Conservation (phyloP, 2,888 invertebrate species). For the Thereva unica region DNA sequence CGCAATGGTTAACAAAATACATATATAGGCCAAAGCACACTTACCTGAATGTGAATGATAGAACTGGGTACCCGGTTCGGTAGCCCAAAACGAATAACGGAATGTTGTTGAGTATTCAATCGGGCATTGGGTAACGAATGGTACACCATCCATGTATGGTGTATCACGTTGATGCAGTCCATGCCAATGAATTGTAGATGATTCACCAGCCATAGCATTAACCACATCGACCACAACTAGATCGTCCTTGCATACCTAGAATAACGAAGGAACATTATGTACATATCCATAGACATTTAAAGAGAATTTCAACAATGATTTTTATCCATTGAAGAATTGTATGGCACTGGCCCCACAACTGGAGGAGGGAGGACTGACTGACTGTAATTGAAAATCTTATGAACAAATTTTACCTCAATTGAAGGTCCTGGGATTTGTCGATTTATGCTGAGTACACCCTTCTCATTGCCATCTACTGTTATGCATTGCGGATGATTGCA, state of each 20-base stretch:
- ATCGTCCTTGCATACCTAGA: conserved; percentile 79
- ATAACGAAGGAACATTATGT: conserved; percentile 41
- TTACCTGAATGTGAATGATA: conserved; percentile 70
- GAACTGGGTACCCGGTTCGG: conserved; percentile 77
- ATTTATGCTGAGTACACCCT: conserved; percentile 59
- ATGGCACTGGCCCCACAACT: no score
- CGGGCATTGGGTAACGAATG: conserved; percentile 81
- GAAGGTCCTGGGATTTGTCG: conserved; percentile 60
- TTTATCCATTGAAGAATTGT: neutral
- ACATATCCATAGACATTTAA: conserved; percentile 6
- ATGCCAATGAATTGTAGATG: conserved; percentile 87
- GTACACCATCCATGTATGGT: conserved; percentile 85
- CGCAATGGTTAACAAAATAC: no score
- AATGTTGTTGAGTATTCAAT: conserved; percentile 71
- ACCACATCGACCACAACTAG: conserved; percentile 76
- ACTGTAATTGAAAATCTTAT: no score
- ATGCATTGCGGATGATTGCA: conserved; percentile 60
- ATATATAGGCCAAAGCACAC: neutral
- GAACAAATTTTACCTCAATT: conserved; percentile 56
- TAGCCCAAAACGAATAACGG: conserved; percentile 71
- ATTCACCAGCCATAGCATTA: conserved; percentile 74
- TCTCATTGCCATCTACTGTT: conserved; percentile 59
- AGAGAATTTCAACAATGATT: neutral
- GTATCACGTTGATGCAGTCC: conserved; percentile 76
- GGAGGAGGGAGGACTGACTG: no score